These are phyloP conservation scores for Trichogramma evanescens DNA, from an alignment of 2,888 invertebrate genomes.

Conservation along the genomic window DNA sequence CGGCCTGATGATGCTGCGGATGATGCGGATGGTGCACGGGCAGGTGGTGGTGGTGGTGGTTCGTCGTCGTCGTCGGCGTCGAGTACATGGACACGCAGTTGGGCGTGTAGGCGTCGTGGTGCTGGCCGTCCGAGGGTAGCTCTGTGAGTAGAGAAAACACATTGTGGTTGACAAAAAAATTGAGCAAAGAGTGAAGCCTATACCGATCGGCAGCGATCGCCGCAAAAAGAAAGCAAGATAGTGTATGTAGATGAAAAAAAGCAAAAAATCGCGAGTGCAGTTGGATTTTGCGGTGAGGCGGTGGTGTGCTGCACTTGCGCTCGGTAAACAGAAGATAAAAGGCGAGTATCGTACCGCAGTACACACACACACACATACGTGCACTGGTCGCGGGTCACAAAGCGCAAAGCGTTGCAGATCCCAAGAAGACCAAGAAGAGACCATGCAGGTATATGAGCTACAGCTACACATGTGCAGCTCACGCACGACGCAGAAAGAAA, in stretches of 20 bases:
- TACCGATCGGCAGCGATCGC: too few relatives aligned
- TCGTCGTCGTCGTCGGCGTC: slow-evolving; percentile 26
- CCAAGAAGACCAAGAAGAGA: too few relatives aligned
- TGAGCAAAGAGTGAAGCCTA: too few relatives aligned
- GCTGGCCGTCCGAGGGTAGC: slow-evolving; percentile 39
- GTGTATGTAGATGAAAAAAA: background rate
- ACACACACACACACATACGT: background rate
- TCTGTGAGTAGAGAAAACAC: slow-evolving; percentile 26
- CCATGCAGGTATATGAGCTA: too few relatives aligned
- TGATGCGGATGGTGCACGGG: background rate
- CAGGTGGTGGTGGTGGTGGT: background rate
- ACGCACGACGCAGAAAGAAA: background rate
- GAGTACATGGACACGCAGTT: slow-evolving; percentile 44
- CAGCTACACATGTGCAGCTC: background rate
- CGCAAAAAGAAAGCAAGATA: background rate
- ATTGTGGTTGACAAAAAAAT: background rate
- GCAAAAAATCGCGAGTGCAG: background rate
- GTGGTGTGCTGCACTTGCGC: too few relatives aligned
- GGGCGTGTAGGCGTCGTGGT: slow-evolving; percentile 42
- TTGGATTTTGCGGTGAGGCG: too few relatives aligned
- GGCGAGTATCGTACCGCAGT: background rate
- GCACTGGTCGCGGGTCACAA: background rate
- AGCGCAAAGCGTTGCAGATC: too few relatives aligned
- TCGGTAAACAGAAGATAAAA: too few relatives aligned
- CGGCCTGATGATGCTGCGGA: background rate